Evolutionary conservation across 2,797 vertebrate genomes (phyloP).

Genomic region (Neosilurus mollespiculum): DNA sequence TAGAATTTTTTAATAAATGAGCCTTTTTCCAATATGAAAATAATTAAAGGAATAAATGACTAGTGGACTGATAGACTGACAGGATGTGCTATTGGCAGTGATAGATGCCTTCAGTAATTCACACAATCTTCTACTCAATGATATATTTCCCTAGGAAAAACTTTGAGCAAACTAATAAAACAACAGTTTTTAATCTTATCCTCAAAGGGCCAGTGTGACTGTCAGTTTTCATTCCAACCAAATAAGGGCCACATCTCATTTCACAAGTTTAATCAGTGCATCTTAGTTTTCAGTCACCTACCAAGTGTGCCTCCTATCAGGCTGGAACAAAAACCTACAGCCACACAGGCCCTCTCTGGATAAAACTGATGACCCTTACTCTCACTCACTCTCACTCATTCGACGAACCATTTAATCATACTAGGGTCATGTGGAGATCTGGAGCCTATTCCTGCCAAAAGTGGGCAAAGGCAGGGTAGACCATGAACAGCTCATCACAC

Average conservation of each 20-base stretch:
- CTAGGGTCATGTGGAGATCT: no score
- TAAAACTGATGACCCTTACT: not conserved
- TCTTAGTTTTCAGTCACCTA: not conserved
- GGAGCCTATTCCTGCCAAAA: no score
- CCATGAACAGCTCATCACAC: no score
- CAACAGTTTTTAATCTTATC: not conserved
- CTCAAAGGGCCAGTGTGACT: not conserved
- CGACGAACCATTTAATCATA: no score
- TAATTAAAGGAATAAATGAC: not conserved
- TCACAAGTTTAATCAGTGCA: not conserved
- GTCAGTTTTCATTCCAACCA: not conserved
- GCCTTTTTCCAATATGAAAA: not conserved
- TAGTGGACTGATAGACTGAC: not conserved
- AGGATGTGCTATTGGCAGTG: not conserved
- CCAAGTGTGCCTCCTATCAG: not conserved
- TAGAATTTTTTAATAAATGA: not conserved
- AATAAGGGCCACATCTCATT: not conserved
- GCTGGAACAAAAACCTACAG: not conserved
- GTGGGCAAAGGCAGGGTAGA: no score
- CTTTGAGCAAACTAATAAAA: constrained; percentile 1
- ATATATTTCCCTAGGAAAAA: not conserved
- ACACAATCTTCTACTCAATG: not conserved
- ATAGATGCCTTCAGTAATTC: not conserved
- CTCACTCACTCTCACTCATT: no score
- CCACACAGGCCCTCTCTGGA: not conserved